Base-by-base conservation (phyloP, 1,140 invertebrate genomes). In the Micrasema longulum region DNA sequence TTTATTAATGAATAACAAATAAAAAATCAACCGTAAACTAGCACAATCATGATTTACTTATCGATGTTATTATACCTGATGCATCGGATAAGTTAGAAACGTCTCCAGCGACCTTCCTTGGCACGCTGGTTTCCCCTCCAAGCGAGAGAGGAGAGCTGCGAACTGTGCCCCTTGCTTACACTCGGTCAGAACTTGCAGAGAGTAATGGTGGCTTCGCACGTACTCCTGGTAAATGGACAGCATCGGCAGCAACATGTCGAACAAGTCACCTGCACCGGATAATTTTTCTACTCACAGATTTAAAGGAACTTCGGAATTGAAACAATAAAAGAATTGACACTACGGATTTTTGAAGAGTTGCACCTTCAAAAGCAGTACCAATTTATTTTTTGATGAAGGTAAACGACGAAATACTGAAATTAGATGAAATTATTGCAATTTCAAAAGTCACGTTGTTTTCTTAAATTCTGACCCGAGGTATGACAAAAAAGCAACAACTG, bases 211-310 rank as follows among this genome's bases (percentile, higher is more conserved):
- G 82, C 97, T 97, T 47, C 95, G 83, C 9, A 97, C 95, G 79
- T 97, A 97, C 84, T 97, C 95, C 85, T 97, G 95, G 85, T 97
- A 97, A 80, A 97, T 97, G 77, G 91, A 93, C 79, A 97, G 84
- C 95, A 97, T 97, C 47, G 95, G 95, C 71, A 97, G 87, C 76
- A 97, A 83, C 93, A 97, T 96, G 82, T 97, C 94, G 84, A 97
- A 97, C 76, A 97, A 85, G 84, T 97, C 95, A 78, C 94, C 94
- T 95, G 85, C 71, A 83, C 81, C 79, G 68, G 77, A 74, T 65
- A 78, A 72, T 78, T 73, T 71, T 72, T 73, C 69, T 77, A 71
- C 50, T 75, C 62, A 71, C 75, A 75, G 70, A 75, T 72, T 75
- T 63, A 71, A 64, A 70, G 52, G 68, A 43, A 52, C 71, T 69